These are phyloP conservation scores for Catalaphyllia jardinei DNA, from an alignment of 64 coral and sea anemone genomes.

Conservation along the genomic window DNA sequence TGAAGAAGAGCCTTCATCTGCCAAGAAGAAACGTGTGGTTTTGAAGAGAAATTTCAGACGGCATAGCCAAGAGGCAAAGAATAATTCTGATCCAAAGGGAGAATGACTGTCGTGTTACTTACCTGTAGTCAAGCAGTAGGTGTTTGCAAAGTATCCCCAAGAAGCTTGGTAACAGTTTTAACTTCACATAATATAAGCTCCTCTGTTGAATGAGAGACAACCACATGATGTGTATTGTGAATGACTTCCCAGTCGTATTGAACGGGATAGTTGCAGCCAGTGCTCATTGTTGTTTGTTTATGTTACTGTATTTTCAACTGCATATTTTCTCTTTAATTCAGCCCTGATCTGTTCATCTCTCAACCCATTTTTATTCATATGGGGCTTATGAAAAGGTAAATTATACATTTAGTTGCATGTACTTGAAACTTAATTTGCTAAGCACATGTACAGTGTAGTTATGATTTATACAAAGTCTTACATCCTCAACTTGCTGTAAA, in stretches of 20 bases:
- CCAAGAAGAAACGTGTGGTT: constrained; percentile 79
- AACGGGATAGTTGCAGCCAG: not conserved
- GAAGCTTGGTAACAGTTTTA: not conserved
- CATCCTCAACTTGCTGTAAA: too few relatives aligned
- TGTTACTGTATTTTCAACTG: not conserved
- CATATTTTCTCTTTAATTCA: not conserved
- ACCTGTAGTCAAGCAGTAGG: not conserved
- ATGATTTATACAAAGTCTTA: too few relatives aligned
- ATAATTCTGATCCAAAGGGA: not conserved
- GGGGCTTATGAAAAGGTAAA: too few relatives aligned
- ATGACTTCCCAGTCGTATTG: not conserved
- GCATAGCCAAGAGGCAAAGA: not conserved
- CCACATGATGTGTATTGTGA: not conserved
- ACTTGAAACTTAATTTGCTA: too few relatives aligned
- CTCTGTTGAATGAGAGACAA: not conserved
- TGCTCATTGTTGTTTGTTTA: not conserved
- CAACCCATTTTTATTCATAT: too few relatives aligned
- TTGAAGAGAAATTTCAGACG: constrained; percentile 53
- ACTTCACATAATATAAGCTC: not conserved
- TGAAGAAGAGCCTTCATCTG: constrained; percentile 14
- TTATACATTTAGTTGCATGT: too few relatives aligned
- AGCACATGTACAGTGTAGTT: too few relatives aligned
- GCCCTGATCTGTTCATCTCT: too few relatives aligned
- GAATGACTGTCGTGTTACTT: not conserved
- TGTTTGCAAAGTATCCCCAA: not conserved